Evolutionary conservation across 2,797 vertebrate genomes (phyloP), one percentile per base, ranked within the genome.

Genomic region (Myripristis jacobus): DNA sequence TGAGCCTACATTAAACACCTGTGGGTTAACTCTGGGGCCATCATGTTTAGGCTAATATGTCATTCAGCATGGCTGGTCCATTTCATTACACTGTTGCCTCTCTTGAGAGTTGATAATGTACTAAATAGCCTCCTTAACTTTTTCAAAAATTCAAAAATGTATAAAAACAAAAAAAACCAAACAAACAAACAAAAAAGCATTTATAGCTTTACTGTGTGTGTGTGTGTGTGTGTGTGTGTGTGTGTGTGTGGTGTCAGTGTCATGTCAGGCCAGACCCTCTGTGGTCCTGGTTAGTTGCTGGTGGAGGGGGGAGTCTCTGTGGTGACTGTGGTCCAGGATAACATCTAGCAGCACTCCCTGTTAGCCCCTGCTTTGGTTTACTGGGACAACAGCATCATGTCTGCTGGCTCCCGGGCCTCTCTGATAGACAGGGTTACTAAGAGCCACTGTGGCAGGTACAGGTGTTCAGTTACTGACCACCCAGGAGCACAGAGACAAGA

Each of bases 401-500:
- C 62, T 61, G 46, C 59, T 6, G n/a, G 46, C 58, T 81, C 31
- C 22, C 51, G 15, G 22, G n/a, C 55, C 55, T 65, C 62, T 61
- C 63, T 68, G 43, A 72, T 77, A 63, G 73, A 47, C 54, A 79
- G 46, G 80, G 78, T 88, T 80, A 79, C 79, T 69, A 52, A 75
- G 71, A 90, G 82, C 68, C 80, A 73, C 68, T 73, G 29, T 27
- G 67, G 55, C 66, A 77, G 77, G 72, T 81, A 73, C 82, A 76
- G 79, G 87, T 91, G 87, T 88, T 85, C 36, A 59, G 87, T 93
- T 91, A 80, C 90, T 70, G 85, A 85, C 89, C 89, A 79, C 89
- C 84, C 87, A 55, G 83, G 83, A 44, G 72, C 58, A 70, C 76
- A 44, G 67, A 75, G 79, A 79, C 79, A 70, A 2, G 74, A 75